Base-by-base conservation (phyloP, 1,140 invertebrate species). In the Colletes latitarsis region DNA sequence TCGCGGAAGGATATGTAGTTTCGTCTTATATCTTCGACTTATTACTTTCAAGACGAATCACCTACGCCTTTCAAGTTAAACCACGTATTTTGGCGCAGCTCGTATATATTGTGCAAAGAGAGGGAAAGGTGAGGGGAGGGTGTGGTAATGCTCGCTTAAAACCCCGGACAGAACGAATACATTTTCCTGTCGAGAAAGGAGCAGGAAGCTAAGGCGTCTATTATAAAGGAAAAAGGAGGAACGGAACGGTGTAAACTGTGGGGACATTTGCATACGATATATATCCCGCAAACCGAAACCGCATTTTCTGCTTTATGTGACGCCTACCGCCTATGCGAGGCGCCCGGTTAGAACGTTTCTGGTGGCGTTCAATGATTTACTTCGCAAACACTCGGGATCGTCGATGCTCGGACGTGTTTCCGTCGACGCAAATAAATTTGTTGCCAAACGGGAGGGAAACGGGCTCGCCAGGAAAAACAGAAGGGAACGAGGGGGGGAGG, bases 251-350 rank as follows among this genome's bases (percentile, higher is more conserved):
- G 67, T 60, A 52, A 77, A 53, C 76, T 41, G 15, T 41, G n/a
- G 57, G 30, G 43, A 17, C 46, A 77, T 71, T 77, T 71, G 8
- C 67, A 71, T 71, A 71, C 43, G 60, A 52, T 58, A 57, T 77
- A 58, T 60, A 30, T 62, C 30, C 57, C 46, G n/a, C 19, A 3
- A 62, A 46, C 30, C 52, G 58, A 69, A 77, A 60, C 76, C 55
- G n/a, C 68, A 57, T 71, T 77, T 62, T 77, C 76, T 60, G 43
- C 66, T 77, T 58, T 77, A 58, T 60, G 55, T n/a, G 55, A 70
- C 75, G n/a, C 49, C 53, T 58, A 39, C 49, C 12, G 41, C 14
- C 6, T 41, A 8, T 17, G 43, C n/a, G 58, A 52, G 52, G 21
- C n/a, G 43, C 64, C 10, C 3, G 21, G 10, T 19, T 9, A 43